Percentiles rank a stretch among this genome's conserved stretches.
These are phyloP conservation scores for Drosophila kanapiae DNA, from an alignment of 1,140 invertebrate genomes.

Conservation along the genomic window DNA sequence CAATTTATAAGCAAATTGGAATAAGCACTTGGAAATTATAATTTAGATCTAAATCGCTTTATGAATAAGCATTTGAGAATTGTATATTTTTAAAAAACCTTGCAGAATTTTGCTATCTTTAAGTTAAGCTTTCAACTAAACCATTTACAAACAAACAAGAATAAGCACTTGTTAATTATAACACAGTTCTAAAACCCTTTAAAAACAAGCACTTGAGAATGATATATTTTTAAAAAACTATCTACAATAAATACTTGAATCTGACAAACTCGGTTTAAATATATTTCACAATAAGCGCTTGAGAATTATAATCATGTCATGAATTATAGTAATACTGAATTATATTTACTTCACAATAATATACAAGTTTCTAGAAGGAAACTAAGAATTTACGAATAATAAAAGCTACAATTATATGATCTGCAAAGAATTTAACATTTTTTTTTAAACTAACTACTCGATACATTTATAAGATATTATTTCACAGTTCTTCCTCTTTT, in stretches of 20 bases:
- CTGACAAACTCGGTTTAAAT: too few relatives aligned
- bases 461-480: neutral
- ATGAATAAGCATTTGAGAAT: neutral
- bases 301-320: neutral
- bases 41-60: neutral
- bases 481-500: neutral
- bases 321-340: neutral
- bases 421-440: too few relatives aligned
- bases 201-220: neutral
- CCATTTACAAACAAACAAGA: too few relatives aligned
- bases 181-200: too few relatives aligned
- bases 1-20: too few relatives aligned
- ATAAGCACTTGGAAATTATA: neutral
- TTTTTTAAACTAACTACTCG: neutral
- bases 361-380: neutral
- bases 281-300: neutral
- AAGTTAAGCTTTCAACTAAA: too few relatives aligned
- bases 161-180: neutral
- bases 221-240: fast-evolving
- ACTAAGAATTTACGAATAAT: too few relatives aligned
- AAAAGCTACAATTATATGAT: neutral
- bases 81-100: fast-evolving
- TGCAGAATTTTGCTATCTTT: neutral
- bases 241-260: neutral
- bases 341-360: too few relatives aligned